Conservation (phyloP, 1,140 invertebrate genomes). For the Potamilus streckersoni region DNA sequence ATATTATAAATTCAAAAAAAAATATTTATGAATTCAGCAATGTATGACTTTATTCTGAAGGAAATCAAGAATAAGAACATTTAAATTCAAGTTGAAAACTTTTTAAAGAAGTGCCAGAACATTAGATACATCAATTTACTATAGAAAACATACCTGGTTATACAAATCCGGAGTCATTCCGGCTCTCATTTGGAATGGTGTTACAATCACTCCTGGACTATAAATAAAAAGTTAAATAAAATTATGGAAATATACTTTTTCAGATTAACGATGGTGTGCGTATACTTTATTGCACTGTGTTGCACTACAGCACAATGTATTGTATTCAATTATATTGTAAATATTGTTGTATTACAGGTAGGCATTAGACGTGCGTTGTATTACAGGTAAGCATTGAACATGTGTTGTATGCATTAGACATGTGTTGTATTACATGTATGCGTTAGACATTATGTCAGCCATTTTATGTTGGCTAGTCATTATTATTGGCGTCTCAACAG, state of each 20-base stretch:
- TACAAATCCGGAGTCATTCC: slow-evolving; percentile 80
- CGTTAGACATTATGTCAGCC: too few relatives aligned
- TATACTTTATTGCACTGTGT: not conserved
- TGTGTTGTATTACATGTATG: too few relatives aligned
- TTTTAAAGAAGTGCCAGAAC: not conserved
- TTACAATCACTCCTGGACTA: slow-evolving; percentile 74
- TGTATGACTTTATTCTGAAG: not conserved
- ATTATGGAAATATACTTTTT: not conserved
- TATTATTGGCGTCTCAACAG: too few relatives aligned
- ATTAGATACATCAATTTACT: not conserved
- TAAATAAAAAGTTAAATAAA: slow-evolving; percentile 33
- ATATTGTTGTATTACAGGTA: not conserved
- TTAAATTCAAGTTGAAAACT: not conserved
- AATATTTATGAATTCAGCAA: too few relatives aligned
- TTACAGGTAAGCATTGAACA: too few relatives aligned
- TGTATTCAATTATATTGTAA: not conserved
- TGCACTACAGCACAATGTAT: not conserved
- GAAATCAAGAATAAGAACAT: not conserved
- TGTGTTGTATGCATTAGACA: too few relatives aligned
- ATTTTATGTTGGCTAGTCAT: too few relatives aligned
- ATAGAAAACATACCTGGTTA: slow-evolving; percentile 64
- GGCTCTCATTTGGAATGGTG: slow-evolving; percentile 80
- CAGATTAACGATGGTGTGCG: not conserved
- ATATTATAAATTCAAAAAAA: too few relatives aligned
- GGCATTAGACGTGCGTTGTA: too few relatives aligned